Conservation (phyloP, 53 echinoderm and acorn worm species). For the Arbacia lixula region DNA sequence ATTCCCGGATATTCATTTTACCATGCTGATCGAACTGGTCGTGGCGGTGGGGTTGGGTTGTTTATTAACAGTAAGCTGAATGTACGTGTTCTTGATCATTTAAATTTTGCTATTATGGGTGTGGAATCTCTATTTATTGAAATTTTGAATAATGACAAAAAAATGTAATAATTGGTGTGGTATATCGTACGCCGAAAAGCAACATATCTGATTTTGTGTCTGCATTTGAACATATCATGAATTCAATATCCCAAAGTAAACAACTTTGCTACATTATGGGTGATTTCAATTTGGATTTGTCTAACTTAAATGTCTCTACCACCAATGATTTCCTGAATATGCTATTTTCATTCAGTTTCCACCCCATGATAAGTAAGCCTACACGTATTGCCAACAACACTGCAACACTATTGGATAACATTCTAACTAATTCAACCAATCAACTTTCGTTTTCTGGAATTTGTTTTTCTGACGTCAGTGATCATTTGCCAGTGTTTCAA, state of each 20-base stretch:
- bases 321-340: slow-evolving; percentile 40
- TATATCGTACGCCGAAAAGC: slow-evolving; percentile 16
- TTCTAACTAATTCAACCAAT: slow-evolving; percentile 37
- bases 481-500: slow-evolving; percentile 21
- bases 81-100: neutral
- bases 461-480: slow-evolving; percentile 12
- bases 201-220: neutral
- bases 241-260: neutral
- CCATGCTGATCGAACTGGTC: neutral
- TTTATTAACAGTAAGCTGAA: neutral
- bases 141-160: neutral
- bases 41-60: slow-evolving; percentile 17
- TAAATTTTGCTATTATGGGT: neutral
- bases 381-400: slow-evolving; percentile 37
- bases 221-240: slow-evolving; percentile 18
- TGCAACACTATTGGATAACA: slow-evolving; percentile 55
- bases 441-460: neutral
- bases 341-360: slow-evolving; percentile 42
- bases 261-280: slow-evolving; percentile 47
- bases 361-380: slow-evolving; percentile 48
- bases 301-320: neutral
- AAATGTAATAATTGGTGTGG: neutral
- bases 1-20: neutral
- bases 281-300: slow-evolving; percentile 52
- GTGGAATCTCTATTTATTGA: slow-evolving; percentile 31